Evolutionary conservation across 2,113 vertebrate genomes (phyloP).

Genomic region (Neopipo cinnamomea): DNA sequence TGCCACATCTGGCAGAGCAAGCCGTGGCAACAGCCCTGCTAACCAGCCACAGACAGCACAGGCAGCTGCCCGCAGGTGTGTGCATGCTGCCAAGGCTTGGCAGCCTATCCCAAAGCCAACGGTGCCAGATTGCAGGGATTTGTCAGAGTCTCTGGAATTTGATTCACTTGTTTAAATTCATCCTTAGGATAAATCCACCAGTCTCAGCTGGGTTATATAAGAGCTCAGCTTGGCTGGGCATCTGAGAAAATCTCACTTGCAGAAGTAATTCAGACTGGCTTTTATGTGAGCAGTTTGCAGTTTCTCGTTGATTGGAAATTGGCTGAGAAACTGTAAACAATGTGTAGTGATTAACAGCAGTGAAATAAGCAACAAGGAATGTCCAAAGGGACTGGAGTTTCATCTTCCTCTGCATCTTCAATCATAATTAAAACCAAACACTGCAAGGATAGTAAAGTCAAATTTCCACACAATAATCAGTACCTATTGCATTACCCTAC

Average conservation of each 20-base stretch:
- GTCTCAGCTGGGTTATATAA: background rate
- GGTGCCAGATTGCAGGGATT: background rate
- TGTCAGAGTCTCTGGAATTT: background rate
- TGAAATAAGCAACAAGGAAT: background rate
- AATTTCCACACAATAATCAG: background rate
- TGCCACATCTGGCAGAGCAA: background rate
- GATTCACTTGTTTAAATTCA: constrained; percentile 8
- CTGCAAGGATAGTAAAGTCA: background rate
- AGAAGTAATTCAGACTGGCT: constrained; percentile 27
- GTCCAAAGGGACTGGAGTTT: background rate
- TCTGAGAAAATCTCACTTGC: constrained; percentile 1
- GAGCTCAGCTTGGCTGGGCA: background rate
- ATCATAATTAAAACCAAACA: background rate
- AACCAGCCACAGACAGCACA: background rate
- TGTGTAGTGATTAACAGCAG: background rate
- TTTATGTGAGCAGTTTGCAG: constrained; percentile 31
- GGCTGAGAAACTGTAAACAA: constrained; percentile 42
- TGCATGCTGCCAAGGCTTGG: background rate
- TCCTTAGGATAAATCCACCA: background rate
- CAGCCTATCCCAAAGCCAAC: fast-evolving
- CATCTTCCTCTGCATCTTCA: background rate
- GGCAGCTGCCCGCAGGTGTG: fast-evolving
- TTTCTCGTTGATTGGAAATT: constrained; percentile 45
- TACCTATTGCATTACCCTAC: background rate
- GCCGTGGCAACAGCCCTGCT: fast-evolving